These are phyloP conservation scores for Dicerorhinus sumatrensis DNA, from an alignment of 2,113 vertebrate genomes.

Conservation along the genomic window DNA sequence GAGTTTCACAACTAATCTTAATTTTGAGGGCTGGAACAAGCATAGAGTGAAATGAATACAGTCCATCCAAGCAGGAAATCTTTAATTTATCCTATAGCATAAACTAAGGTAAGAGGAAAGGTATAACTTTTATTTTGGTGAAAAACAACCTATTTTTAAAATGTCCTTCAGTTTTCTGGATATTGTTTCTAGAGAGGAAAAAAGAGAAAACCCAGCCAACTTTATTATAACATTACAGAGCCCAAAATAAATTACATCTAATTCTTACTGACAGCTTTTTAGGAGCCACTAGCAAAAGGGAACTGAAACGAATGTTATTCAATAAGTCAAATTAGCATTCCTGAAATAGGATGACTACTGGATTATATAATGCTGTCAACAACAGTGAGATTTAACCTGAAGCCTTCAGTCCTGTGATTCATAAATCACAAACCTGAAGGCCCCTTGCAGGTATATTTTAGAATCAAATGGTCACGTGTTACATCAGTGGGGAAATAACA, in stretches of 20 bases:
- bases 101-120: not conserved
- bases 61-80: not conserved
- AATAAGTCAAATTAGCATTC: constrained; percentile 74
- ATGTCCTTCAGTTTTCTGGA: constrained; percentile 13
- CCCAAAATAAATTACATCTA: constrained; percentile 65
- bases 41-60: not conserved
- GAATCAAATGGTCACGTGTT: constrained; percentile 66
- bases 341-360: constrained; percentile 74
- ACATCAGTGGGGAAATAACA: constrained; percentile 59
- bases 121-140: not conserved
- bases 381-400: constrained; percentile 82
- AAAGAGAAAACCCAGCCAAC: not conserved
- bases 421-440: constrained; percentile 80
- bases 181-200: constrained; percentile 7
- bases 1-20: not conserved
- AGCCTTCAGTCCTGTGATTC: constrained; percentile 71
- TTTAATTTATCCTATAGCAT: constrained; percentile 22
- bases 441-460: constrained; percentile 79
- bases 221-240: constrained; percentile 57
- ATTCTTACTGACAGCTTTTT: constrained; percentile 81
- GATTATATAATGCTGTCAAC: constrained; percentile 81
- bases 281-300: constrained; percentile 71
- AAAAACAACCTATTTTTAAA: not conserved
- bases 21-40: not conserved
- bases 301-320: constrained; percentile 70